Evolutionary conservation across 2,113 vertebrate genomes (phyloP), one percentile per base, ranked within the genome.

Genomic region (Centropus bengalensis): DNA sequence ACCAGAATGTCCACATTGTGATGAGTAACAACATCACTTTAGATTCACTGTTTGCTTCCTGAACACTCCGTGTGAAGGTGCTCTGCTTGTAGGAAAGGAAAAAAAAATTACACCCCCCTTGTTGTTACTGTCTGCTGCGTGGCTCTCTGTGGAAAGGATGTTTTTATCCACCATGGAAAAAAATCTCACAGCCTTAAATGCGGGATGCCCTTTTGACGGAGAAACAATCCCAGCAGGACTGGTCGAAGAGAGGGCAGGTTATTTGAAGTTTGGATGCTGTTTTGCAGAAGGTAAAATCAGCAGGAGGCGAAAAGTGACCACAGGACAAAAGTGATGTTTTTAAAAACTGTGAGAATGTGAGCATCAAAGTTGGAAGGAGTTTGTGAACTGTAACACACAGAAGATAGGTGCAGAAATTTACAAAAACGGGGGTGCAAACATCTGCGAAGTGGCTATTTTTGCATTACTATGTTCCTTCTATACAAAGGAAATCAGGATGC

Each of bases 21-120:
- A 32, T 79, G 52, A 90, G 56, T 86, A 74, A 90, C 14, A 23
- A 18, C 42, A 42, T 26, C 3, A 15, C 24, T 70, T 59, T 30
- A 84, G 64, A 51, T 51, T 20, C 47, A 40, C 49, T 0, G 0
- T 69, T 69, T 32, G 22, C 6, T 4, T 63, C 33, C 33, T 2
- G 1, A 86, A 81, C 6, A 5, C 32, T 83, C 40, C 73, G 77
- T 63, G 73, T 51, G 81, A 81, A 70, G 36, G 51, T 3, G 0
- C 38, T 77, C 30, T 82, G 18, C 55, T 36, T 36, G 38, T 40
- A 17, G 4, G 36, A 60, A 69, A 83, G 51, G 6, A 69, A 82
- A 82, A 56, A 89, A 8, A 1, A 4, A 58, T 4, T 36, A 36
- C 36, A 10, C 4, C 8, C 5, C 1, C 15, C 14, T 30, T 2